Evolutionary conservation across 2,797 vertebrate species (phyloP), one percentile per base, ranked within the genome.

Genomic region (Acomys russatus): DNA sequence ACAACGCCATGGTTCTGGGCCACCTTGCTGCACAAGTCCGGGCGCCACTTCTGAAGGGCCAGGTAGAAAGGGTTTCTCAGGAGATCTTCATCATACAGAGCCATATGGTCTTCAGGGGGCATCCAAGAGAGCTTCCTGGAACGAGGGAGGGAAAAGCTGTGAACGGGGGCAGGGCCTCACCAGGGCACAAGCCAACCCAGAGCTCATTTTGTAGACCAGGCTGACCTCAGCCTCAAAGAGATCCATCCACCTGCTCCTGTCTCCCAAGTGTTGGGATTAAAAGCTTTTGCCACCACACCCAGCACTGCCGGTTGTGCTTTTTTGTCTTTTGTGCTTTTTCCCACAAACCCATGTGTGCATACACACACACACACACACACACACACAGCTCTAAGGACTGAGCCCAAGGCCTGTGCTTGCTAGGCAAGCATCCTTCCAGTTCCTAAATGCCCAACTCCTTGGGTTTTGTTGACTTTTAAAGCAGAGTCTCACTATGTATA

Each of bases 31-130:
- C 99, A 99, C 9, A 99, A 98, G 96, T 99, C 99, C 0, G 99
- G 99, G 86, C 99, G 99, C 95, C 98, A 99, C 97, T 99, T 99
- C 98, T 99, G 99, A 97, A 99, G 98, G 25, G 99, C 99, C 98
- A 99, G 93, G 98, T 99, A 99, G 98, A 99, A 99, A 68, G 99
- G 99, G 94, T 99, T 99, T 98, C 99, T 99, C 98, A 99, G 98
- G 98, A 99, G 99, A 98, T 99, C 99, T 98, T 99, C 99, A 99
- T 99, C 99, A 99, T 99, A 99, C 91, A 99, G 98, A 99, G 99
- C 99, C 99, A 99, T 99, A 98, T 98, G 99, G 99, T 99, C 98
- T 98, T 98, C 98, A 97, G 97, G 91, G 91, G 87, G 88, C 44
- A 94, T 92, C 97, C 87, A 76, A 83, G 17, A 2, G 68, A 92